These are phyloP conservation scores for Physeter macrocephalus DNA, from an alignment of 2,113 vertebrate species.

Conservation along the genomic window DNA sequence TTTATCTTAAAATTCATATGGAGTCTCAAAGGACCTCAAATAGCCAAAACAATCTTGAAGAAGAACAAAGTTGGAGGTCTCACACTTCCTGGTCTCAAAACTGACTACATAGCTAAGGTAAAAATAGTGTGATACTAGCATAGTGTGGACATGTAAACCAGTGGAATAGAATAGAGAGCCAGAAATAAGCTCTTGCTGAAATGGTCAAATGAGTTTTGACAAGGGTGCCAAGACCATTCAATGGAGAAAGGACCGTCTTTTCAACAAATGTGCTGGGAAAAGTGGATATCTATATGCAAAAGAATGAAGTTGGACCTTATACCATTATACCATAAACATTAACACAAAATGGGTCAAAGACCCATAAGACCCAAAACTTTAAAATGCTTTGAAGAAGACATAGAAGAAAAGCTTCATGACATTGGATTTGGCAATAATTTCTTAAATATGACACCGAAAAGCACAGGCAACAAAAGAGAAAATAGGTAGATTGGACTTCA, in stretches of 20 bases:
- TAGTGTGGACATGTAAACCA: neutral
- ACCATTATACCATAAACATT: neutral
- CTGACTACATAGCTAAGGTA: neutral
- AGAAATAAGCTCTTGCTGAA: neutral
- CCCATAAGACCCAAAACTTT: neutral
- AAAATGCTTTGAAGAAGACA: neutral
- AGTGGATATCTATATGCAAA: neutral
- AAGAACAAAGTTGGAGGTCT: neutral
- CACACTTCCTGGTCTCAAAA: neutral
- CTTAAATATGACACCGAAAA: neutral
- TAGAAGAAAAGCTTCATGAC: neutral
- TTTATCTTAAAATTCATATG: neutral
- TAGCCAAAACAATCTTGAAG: neutral
- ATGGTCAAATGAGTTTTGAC: neutral
- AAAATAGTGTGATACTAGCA: neutral
- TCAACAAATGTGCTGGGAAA: neutral
- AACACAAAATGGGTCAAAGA: neutral
- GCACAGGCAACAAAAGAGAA: neutral
- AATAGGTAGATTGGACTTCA: neutral
- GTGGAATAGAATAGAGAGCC: neutral
- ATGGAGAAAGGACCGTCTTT: neutral
- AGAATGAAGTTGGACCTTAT: neutral
- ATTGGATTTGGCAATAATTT: neutral
- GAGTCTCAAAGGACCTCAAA: neutral
- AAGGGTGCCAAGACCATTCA: neutral